Base-by-base conservation (phyloP, 2,888 invertebrate genomes). In the Luffia ferchaultella region DNA sequence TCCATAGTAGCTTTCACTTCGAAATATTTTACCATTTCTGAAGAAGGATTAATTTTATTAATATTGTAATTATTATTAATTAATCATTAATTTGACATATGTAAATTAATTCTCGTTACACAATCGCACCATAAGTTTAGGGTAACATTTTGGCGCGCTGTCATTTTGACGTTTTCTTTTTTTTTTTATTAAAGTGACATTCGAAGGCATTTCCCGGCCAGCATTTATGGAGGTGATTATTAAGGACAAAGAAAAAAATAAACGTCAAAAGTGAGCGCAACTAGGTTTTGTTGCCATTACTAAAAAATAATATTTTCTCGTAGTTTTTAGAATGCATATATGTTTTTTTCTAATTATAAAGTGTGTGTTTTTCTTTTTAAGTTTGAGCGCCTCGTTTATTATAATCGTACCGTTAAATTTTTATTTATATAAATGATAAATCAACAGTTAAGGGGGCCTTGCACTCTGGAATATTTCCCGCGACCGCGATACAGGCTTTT, bases 1-100 rank as follows among this genome's bases (percentile, higher is more conserved):
- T 48, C 30, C 16, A 18, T 19, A 42, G 42, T 48, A 41, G 19
- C 41, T 48, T 18, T 40, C 42, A 48, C 41, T 48, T 48, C 18
- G 18, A 18, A 43, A 43, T 43, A 41, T 48, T 42, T 48, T 1
- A 18, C 9, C n/a, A 45, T n/a, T 18, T 45, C 16, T 43, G 16
- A 43, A 43, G 16, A 45, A 18, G 9, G 16, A 18, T 45, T 45
- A 17, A 17, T 45, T 45, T 30, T 30, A 30, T 7, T 30, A 30
- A 30, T 30, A 30, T 7, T 30, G 30, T 30, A 7, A 30, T 30
- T 30, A n/a, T 30, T 7, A 7, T 30, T 30, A 12, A 3, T 7
- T 30, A 30, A 30, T 30, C 30, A 30, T 12, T 30, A 30, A 7
- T 30, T 30, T 30, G 30, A 3, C 30, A 30, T 12, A 30, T 30